Conservation (phyloP, 2,113 vertebrate genomes). For the Periophthalmodon schlosseri region DNA sequence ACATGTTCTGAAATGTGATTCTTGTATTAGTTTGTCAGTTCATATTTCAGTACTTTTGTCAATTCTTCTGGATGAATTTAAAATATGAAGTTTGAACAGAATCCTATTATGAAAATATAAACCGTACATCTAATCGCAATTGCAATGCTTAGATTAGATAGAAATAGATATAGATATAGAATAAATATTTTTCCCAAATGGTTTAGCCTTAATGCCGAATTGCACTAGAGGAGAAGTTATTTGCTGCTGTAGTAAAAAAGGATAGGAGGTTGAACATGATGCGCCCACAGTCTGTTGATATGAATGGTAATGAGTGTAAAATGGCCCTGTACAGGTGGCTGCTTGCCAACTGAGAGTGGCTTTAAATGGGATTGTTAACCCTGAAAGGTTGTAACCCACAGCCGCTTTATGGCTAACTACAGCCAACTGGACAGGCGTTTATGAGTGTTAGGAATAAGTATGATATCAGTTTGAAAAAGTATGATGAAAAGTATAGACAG, state of each 20-base stretch:
- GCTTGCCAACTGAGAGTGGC: constrained; percentile 17
- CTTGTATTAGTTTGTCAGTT: no score
- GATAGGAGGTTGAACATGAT: constrained; percentile 12
- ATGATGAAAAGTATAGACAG: no score
- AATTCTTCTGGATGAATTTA: no score
- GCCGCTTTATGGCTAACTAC: not conserved
- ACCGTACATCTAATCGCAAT: no score
- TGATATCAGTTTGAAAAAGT: not conserved
- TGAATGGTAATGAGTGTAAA: constrained; percentile 42
- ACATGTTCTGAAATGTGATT: no score
- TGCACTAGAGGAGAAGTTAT: constrained; percentile 23
- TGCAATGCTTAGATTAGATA: no score
- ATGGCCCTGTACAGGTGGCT: constrained; percentile 16
- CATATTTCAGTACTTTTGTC: no score
- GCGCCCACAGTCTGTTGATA: constrained; percentile 14
- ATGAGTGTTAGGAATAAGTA: not conserved
- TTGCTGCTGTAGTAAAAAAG: constrained; percentile 18
- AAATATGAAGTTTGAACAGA: no score
- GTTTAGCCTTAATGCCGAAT: not conserved
- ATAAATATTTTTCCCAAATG: no score
- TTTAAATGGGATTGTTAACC: constrained; percentile 23
- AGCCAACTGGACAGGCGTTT: not conserved
- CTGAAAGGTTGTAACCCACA: not conserved
- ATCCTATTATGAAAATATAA: no score
- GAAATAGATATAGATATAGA: no score